Percentiles rank a stretch among this genome's conserved stretches.
Conservation (phyloP, 1,140 invertebrate genomes). For the Dinothrombium tinctorium region DNA sequence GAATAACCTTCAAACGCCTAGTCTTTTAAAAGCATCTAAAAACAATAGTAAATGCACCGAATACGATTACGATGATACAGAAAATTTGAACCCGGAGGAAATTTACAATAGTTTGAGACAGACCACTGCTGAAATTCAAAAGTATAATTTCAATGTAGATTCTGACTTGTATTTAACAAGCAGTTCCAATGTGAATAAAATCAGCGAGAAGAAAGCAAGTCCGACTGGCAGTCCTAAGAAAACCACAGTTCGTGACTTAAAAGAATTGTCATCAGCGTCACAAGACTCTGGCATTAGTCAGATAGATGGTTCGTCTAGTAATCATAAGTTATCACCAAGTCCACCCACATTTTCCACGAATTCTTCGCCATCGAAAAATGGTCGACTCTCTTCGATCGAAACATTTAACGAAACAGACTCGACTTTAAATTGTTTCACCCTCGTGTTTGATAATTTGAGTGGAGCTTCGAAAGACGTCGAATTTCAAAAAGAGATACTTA, state of each 20-base stretch:
- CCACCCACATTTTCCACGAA: background rate
- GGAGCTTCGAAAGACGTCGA: background rate
- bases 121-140: constrained; percentile 79
- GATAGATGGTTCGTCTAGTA: constrained; percentile 22
- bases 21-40: background rate
- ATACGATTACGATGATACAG: constrained; percentile 26
- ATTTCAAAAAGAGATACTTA: constrained; percentile 3
- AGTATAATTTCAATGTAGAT: constrained; percentile 35
- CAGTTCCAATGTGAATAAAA: background rate
- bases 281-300: constrained; percentile 72
- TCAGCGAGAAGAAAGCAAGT: background rate
- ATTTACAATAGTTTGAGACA: constrained; percentile 52
- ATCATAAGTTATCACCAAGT: background rate
- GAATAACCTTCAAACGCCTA: too few relatives aligned
- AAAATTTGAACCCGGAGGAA: constrained; percentile 56
- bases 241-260: background rate
- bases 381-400: background rate
- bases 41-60: constrained; percentile 11
- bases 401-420: background rate
- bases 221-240: background rate
- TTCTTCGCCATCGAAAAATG: background rate
- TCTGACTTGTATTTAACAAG: background rate
- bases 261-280: constrained; percentile 33
- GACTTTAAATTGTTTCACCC: background rate
- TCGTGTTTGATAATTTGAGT: background rate